A percentile compares a stretch with the other conserved stretches of the same genome.
Evolutionary conservation across 2,888 invertebrate species (phyloP).

Genomic region (Stomorhina lunata): DNA sequence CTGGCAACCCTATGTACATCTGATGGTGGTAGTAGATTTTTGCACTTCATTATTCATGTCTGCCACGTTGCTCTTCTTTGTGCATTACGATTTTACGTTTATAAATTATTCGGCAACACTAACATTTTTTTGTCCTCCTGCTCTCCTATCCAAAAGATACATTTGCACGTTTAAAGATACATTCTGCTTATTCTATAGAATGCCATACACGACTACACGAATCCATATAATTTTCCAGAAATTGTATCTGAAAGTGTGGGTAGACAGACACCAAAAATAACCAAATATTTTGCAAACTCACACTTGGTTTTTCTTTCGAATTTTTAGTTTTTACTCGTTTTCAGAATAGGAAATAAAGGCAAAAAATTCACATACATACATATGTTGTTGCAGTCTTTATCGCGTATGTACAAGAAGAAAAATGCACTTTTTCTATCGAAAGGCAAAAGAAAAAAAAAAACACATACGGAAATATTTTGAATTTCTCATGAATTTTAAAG

Average conservation of each 20-base stretch:
- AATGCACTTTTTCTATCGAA: constrained; percentile 20
- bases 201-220: background rate
- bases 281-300: background rate
- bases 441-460: too few species aligned
- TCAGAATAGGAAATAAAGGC: background rate
- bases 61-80: constrained; percentile 47
- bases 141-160: constrained; percentile 38
- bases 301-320: background rate
- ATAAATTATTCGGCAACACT: constrained; percentile 59
- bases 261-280: background rate
- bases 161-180: constrained; percentile 40
- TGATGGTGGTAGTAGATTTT: constrained; percentile 20
- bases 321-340: constrained; percentile 3
- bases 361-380: background rate
- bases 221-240: background rate
- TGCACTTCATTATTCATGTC: constrained; percentile 56
- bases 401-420: constrained; percentile 44
- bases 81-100: constrained; percentile 49
- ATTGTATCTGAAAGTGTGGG: constrained; percentile 6
- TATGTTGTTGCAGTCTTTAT: constrained; percentile 16
- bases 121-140: constrained; percentile 29
- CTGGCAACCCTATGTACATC: too few species aligned
- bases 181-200: background rate
- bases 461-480: constrained; percentile 55
- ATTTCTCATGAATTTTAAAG: constrained; percentile 54